Evolutionary conservation across 2,888 invertebrate genomes (phyloP), one percentile per base, ranked within the genome.

Genomic region (Drosophila longiperda): DNA sequence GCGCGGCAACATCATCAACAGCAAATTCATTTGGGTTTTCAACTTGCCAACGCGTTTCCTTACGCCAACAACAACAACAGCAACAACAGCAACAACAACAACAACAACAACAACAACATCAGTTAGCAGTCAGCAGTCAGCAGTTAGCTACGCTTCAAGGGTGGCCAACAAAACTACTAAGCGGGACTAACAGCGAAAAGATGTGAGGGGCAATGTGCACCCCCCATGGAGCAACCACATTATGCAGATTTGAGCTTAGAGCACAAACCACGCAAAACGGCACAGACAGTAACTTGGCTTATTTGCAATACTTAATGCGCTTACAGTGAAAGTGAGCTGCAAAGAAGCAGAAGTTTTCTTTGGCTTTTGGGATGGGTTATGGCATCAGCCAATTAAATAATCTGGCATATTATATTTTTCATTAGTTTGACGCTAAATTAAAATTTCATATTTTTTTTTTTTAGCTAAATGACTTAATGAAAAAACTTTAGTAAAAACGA

Each of bases 21-120:
- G 70, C 70, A 60, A 54, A 76, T 76, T 76, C 77, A 75, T 75
- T 75, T 75, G 77, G 75, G 73, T 49, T 59, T 71, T 50, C 54
- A 71, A 57, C 75, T 71, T 65, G 77, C 61, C 66, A 34, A 57
- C 66, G 59, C 72, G 64, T 76, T 76, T 75, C 63, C 75, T 70
- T 70, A 70, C 66, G 55, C 62, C 38, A 53, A 12, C 54, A 20
- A 17, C 33, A 61, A 40, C 17, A 29, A 20, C 50, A 59, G 38
- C 33, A 33, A 12, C 53, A 64, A 33, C 50, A 34, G 9, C 23
- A 34, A 38, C 52, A 63, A 12, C 48, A n/a, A 32, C n/a, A 26
- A 12, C 52, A 33, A 34, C 49, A 59, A 42, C 34, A 17, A 8
- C 38, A 38, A 17, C 45, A 45, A 15, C 34, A 34, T 34, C 53